A percentile compares a stretch with the other conserved stretches of the same genome.
Conservation (phyloP, 2,797 vertebrate species). For the Oreortyx pictus region DNA sequence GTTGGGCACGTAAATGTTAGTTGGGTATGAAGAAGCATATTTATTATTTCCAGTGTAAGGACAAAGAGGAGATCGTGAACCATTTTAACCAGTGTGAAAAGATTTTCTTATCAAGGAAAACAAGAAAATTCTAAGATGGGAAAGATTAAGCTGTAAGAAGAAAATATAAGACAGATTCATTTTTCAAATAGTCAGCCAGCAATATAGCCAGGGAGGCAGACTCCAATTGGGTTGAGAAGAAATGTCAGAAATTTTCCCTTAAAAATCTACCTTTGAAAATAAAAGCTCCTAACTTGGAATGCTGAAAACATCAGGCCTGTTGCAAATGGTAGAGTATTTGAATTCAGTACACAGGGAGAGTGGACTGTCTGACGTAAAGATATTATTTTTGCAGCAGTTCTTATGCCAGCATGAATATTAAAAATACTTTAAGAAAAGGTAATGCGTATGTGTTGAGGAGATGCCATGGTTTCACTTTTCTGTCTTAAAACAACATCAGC, state of each 20-base stretch:
- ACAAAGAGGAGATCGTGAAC: not conserved
- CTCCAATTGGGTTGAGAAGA: not conserved
- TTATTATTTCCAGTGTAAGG: not conserved
- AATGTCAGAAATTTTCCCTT: not conserved
- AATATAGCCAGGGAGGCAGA: not conserved
- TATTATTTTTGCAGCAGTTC: not conserved
- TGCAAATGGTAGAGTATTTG: not conserved
- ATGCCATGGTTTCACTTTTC: not conserved
- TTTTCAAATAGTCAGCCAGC: not conserved
- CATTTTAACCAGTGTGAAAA: not conserved
- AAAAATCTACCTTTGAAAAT: not conserved
- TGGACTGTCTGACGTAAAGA: not conserved
- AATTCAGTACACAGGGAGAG: not conserved
- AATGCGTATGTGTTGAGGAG: not conserved
- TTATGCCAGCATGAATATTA: not conserved
- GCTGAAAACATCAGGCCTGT: not conserved
- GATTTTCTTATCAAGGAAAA: not conserved
- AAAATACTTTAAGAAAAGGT: not conserved
- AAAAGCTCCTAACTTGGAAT: not conserved
- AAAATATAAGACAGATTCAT: not conserved
- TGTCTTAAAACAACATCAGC: not conserved
- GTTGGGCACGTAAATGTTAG: not conserved
- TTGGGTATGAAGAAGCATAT: not conserved
- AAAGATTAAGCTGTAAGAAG: not conserved
- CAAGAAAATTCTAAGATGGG: not conserved